Base-by-base conservation (phyloP, 1,140 invertebrate species). In the Zaprionus africanus region DNA sequence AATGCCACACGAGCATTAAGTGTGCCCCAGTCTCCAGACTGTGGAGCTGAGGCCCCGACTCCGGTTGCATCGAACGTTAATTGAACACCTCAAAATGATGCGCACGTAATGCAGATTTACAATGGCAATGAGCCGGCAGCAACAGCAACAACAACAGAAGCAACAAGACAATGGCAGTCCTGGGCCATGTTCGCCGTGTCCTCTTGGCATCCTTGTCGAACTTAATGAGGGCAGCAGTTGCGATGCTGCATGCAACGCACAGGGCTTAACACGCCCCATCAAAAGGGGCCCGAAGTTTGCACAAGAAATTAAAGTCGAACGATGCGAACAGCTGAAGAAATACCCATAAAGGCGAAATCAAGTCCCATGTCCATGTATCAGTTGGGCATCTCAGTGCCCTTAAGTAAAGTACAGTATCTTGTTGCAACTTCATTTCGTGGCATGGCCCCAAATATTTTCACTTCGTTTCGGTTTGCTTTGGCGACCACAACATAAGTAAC, bases 351-450 rank as follows among this genome's bases (percentile, higher is more conserved):
- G 82, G 43, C 56, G 62, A 84, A 87, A 88, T 83, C 78, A 81
- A 88, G 83, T 80, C 78, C 69, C 80, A 78, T 70, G 83, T 81
- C 71, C 78, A 70, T 85, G 81, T 90, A 90, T 88, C 85, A 77
- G 85, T 88, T 88, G 85, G 82, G 86, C 85, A 88, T 88, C 85
- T 90, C 79, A 79, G 85, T 85, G 85, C 85, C 85, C 85, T 88
- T 90, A 90, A 88, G 85, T 88, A 88, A 88, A 88, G 85, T 88
- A 88, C 88, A 88, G 85, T 88, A 88, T 90, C 81, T 88, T 90
- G 85, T 88, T 88, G 85, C 85, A 88, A 88, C 85, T 88, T 88
- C 78, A 88, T 88, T 88, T 88, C 81, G 79, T 90, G 74, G 84
- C 84, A 84, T 80, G 84, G 84, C 78, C 85, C 80, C 85, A 78